phyloP scores from a whole-genome alignment of 2,797 vertebrate species.

The Pseudotriccus pelzelni region DNA sequence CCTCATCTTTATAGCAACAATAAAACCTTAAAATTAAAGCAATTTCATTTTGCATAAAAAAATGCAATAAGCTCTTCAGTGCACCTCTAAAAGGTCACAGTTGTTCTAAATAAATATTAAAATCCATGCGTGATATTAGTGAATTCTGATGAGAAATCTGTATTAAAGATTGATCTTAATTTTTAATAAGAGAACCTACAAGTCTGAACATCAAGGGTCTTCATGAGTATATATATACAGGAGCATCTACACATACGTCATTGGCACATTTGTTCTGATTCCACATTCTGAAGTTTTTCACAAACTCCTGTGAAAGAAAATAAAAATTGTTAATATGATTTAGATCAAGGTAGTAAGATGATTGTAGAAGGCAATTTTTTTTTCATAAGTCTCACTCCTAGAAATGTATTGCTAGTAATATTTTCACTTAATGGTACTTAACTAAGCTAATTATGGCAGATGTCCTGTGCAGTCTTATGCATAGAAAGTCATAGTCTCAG shows the following conservation, averaged over 20 bases:
- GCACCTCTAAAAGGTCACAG: constrained; percentile 42
- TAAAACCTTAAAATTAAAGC: constrained; percentile 38
- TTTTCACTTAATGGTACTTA: background rate
- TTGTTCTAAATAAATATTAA: constrained; percentile 53
- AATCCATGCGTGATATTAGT: background rate
- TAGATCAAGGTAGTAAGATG: background rate
- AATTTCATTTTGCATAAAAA: constrained; percentile 45
- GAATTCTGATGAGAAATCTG: constrained; percentile 20
- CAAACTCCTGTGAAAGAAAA: background rate
- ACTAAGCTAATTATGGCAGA: background rate
- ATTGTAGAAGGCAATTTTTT: background rate
- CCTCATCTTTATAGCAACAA: constrained; percentile 29
- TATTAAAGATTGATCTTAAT: constrained; percentile 15
- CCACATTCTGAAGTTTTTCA: background rate
- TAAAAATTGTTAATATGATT: background rate
- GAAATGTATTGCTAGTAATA: background rate
- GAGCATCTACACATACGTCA: background rate
- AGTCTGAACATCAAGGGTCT: background rate
- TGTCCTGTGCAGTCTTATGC: fast-evolving
- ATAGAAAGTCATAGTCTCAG: background rate
- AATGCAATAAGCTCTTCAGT: constrained; percentile 3
- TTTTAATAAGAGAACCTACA: background rate
- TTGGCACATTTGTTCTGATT: background rate
- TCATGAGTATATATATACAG: background rate
- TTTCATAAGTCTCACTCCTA: background rate